Evolutionary conservation across 1,140 invertebrate species (phyloP), one percentile per base, ranked within the genome.

Genomic region (Theocolax elegans): DNA sequence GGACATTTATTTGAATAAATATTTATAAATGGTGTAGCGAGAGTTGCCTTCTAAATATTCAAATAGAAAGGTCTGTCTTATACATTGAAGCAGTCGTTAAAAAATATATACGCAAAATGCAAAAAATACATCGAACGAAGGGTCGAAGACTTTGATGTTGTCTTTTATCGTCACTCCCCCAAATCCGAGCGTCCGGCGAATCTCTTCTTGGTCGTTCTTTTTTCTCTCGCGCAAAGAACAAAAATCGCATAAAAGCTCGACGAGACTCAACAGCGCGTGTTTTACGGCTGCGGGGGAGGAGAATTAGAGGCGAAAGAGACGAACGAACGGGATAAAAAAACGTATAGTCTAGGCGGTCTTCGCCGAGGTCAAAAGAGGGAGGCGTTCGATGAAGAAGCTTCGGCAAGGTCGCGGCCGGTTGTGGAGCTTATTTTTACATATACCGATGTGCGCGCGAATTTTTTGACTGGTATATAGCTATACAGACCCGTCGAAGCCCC

Each of bases 401-500:
- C 62, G 49, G 42, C 54, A 62, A 72, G 62, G 68, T 65, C 62
- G 40, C 35, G 49, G 53, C 1, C 46, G 29, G 40, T 40, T 12
- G n/a, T 67, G 4, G 19, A 64, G 58, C 63, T 59, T 75, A 75
- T 75, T 75, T 75, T 73, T 75, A 71, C 72, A 19, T 49, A 29
- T 17, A 35, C 25, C 38, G 23, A 17, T 35, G 15, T 46, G 42
- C 38, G 54, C 40, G 19, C 40, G 27, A 58, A 67, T 48, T 67
- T 66, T 27, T 54, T 56, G 51, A 29, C 44, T 29, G 13, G 42
- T 58, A n/a, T n/a, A n/a, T n/a, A n/a, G n/a, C 23, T 46, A 29
- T n/a, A n/a, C 21, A 42, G 13, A 21, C 35, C 15, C 1, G 12
- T 60, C 38, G 29, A 15, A n/a, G 10, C 48, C 48, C 44, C 51